Evolutionary conservation across 2,888 invertebrate genomes (phyloP), one percentile per base, ranked within the genome.

Genomic region (Eumacrocentrus americanus): DNA sequence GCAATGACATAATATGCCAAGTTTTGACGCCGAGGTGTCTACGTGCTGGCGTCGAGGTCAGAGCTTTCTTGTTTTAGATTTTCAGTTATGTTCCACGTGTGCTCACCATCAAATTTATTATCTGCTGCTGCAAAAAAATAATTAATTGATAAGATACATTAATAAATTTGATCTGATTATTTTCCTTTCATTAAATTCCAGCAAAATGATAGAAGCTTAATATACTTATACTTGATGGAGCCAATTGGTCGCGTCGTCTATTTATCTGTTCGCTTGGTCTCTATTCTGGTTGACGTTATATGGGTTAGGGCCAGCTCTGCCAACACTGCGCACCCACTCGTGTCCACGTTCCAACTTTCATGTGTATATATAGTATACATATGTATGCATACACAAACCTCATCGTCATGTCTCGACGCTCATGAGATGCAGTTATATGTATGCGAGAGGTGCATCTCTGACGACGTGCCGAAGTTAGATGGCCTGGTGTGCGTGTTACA

Each of bases 221-320:
- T n/a, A n/a, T n/a, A n/a, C n/a, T n/a, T n/a, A n/a, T 44, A 61
- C 58, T 58, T 59, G 46, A 50, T 58, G 42, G 57, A 38, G 53
- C 59, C 46, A 58, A 64, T 42, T 47, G 25, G 56, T 64, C 63
- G 56, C 62, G 53, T 55, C 64, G 66, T 61, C 66, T 65, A 67
- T 66, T 61, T 62, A 62, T 48, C 54, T 59, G 64, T 37, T 72
- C 72, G 73, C n/a, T n/a, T n/a, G n/a, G n/a, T 72, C 72, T 73
- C 69, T 72, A 75, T 78, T 77, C 75, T 75, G 71, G 73, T 71
- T 63, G 52, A 63, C 67, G 63, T 63, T 73, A 78, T 76, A 78
- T 78, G 68, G 78, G 79, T 79, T 78, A 77, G 75, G 78, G 77
- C 76, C 76, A 79, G 70, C 71, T 74, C 69, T 73, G 76, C 72